Percentiles rank a stretch among this genome's conserved stretches.
phyloP scores from a whole-genome alignment of 64 coral and sea anemone species.

The Montipora efflorescens region DNA sequence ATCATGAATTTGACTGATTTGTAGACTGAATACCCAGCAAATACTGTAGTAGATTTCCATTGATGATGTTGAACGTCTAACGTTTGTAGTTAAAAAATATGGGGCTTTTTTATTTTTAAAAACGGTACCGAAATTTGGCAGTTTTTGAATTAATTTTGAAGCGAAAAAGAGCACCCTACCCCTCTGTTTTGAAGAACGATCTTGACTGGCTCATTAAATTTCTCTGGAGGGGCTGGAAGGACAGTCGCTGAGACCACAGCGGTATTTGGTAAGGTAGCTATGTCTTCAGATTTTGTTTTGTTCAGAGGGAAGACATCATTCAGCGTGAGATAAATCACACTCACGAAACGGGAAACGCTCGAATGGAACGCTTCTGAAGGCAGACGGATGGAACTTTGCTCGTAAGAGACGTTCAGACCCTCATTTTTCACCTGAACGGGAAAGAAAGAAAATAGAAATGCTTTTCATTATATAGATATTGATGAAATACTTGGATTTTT shows the following conservation, averaged over 20 bases:
- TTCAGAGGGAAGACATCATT: slow-evolving; percentile 50
- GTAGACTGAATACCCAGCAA: too few species aligned
- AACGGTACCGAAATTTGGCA: too few species aligned
- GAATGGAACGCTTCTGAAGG: slow-evolving; percentile 56
- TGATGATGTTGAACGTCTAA: too few species aligned
- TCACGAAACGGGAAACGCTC: slow-evolving; percentile 33
- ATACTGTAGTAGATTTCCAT: too few species aligned
- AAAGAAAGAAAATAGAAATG: too few species aligned
- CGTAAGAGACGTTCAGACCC: too few species aligned
- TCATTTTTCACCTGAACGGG: too few species aligned
- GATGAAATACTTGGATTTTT: too few species aligned
- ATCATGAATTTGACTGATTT: too few species aligned
- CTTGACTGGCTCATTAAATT: slow-evolving; percentile 48
- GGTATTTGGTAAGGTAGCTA: background rate
- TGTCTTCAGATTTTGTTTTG: background rate
- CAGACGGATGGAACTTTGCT: slow-evolving; percentile 39
- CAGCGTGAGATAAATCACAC: slow-evolving; percentile 69
- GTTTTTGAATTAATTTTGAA: background rate
- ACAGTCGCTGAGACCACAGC: slow-evolving; percentile 69
- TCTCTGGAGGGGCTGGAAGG: slow-evolving; percentile 35
- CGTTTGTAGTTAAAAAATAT: background rate
- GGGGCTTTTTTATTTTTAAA: too few species aligned
- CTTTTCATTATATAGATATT: too few species aligned
- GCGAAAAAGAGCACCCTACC: background rate
- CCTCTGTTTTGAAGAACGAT: slow-evolving; percentile 55